Evolutionary conservation across 2,888 invertebrate genomes (phyloP), one percentile per base, ranked within the genome.

Genomic region (Trisateles emortualis): DNA sequence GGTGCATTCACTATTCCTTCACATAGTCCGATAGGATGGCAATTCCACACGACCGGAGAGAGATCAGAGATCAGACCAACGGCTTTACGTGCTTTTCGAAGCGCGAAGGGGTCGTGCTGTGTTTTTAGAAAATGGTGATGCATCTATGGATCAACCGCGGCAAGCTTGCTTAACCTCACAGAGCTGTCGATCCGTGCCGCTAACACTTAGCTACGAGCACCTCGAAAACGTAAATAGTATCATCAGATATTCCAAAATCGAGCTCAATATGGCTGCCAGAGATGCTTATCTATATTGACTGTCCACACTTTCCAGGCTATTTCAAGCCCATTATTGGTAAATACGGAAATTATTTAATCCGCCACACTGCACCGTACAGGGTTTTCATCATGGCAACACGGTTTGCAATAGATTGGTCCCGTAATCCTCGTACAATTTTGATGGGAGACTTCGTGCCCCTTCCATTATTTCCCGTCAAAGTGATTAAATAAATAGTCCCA

Each of bases 401-500:
- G 78, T 76, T 63, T 74, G 75, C 79, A 80, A 87, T 85, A 87
- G 85, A 86, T 83, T 76, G 81, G 81, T 79, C 74, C 68, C 68
- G 67, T 76, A 82, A 80, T 80, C 80, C 74, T 71, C 68, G 66
- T 77, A 83, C 83, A 81, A 83, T 86, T 84, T 83, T 83, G 87
- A 86, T 83, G 83, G 80, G 77, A 76, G 73, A 74, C 73, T 71
- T 78, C 74, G 74, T 73, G 73, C 76, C 73, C 69, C 79, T 78
- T 74, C 84, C 86, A 90, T 91, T 90, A 91, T 92, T 91, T 90
- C 81, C 84, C 86, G 88, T 90, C 91, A 92, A 90, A 90, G 90
- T 90, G 90, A 91, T 92, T 92, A 92, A 90, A 90, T 92, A 92
- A 92, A 92, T 90, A 90, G 88, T 88, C 84, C 84, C 82, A 77